phyloP scores from a whole-genome alignment of 2,888 invertebrate genomes.

The Drosophila phalerata region DNA sequence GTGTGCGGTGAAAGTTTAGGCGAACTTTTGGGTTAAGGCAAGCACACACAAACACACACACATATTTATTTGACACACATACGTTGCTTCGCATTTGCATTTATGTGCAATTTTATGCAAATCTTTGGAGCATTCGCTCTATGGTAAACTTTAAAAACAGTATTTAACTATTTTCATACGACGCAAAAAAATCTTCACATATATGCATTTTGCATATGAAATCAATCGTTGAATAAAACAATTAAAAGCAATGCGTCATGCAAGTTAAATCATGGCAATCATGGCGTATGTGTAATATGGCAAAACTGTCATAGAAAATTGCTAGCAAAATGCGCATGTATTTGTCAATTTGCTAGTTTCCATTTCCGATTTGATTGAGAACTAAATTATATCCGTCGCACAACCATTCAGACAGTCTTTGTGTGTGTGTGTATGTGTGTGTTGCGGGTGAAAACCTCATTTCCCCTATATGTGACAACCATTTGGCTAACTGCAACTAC shows the following conservation, averaged over 20 bases:
- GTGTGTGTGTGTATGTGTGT: slow-evolving; percentile 14
- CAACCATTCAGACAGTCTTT: background rate
- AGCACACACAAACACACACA: slow-evolving; percentile 14
- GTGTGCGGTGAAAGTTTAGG: slow-evolving; percentile 65
- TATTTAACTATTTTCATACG: slow-evolving; percentile 23
- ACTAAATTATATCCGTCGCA: slow-evolving; percentile 68
- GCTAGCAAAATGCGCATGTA: slow-evolving; percentile 15
- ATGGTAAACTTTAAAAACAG: slow-evolving; percentile 14
- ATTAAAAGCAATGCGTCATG: slow-evolving; percentile 62
- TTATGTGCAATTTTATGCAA: slow-evolving; percentile 49
- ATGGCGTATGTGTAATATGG: slow-evolving; percentile 47
- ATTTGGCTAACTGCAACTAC: slow-evolving; percentile 29
- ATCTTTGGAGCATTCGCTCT: slow-evolving; percentile 27
- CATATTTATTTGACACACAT: background rate
- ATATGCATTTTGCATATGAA: slow-evolving; percentile 51
- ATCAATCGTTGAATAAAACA: slow-evolving; percentile 47
- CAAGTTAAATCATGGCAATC: background rate
- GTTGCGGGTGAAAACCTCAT: slow-evolving; percentile 47
- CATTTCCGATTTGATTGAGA: slow-evolving; percentile 73
- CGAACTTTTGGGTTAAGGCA: slow-evolving; percentile 52
- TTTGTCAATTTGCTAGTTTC: slow-evolving; percentile 60
- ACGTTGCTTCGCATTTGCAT: slow-evolving; percentile 28
- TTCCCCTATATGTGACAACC: slow-evolving; percentile 54
- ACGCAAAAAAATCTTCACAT: slow-evolving; percentile 1
- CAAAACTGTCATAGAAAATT: slow-evolving; percentile 11